A percentile compares a stretch with the other conserved stretches of the same genome.
Evolutionary conservation across 1,140 invertebrate genomes (phyloP).

Genomic region (Magallana gigas): DNA sequence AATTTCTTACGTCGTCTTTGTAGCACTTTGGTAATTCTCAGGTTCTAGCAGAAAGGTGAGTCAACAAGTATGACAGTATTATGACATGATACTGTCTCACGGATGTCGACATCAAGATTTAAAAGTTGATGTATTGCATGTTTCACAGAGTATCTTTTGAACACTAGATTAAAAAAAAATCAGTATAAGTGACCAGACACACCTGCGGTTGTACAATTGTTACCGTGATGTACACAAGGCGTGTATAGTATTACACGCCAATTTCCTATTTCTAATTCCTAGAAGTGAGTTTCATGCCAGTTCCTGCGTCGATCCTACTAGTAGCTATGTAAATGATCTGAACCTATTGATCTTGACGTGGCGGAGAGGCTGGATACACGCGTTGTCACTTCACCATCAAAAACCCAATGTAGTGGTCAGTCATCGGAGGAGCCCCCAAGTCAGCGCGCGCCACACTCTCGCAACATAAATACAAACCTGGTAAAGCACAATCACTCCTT

Average conservation of each 20-base stretch:
- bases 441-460: not conserved
- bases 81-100: not conserved
- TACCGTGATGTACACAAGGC: not conserved
- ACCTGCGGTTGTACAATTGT: not conserved
- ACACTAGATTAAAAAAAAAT: not conserved
- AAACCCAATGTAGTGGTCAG: not conserved
- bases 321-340: slow-evolving; percentile 30
- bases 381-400: not conserved
- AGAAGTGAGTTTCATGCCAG: not conserved
- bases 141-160: not conserved
- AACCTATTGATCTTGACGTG: slow-evolving; percentile 12
- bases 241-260: slow-evolving; percentile 7
- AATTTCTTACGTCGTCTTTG: not conserved
- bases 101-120: not conserved
- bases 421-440: not conserved
- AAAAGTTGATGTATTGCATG: not conserved
- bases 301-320: slow-evolving; percentile 1
- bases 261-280: slow-evolving; percentile 14
- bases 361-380: not conserved
- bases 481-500: not conserved
- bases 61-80: slow-evolving; percentile 1
- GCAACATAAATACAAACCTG: not conserved
- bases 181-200: not conserved
- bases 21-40: not conserved
- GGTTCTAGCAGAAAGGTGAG: not conserved